Evolutionary conservation across 2,888 invertebrate genomes (phyloP).

Genomic region (Oscheius onirici): DNA sequence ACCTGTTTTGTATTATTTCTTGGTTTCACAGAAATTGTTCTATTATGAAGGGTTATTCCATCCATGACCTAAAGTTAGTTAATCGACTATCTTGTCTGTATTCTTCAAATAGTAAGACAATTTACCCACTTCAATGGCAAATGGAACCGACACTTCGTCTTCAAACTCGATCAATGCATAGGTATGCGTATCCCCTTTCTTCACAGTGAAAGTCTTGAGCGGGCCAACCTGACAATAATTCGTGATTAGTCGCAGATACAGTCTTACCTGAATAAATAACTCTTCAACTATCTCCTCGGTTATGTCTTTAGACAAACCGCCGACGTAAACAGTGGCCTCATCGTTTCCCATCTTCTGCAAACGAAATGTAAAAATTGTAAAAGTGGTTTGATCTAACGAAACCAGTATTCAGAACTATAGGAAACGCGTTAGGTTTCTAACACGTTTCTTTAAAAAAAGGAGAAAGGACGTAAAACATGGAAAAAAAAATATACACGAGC

Average conservation of each 20-base stretch:
- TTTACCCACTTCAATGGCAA: conserved; percentile 57
- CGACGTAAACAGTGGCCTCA: conserved; percentile 47
- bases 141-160: conserved; percentile 57
- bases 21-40: conserved; percentile 52
- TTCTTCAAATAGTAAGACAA: too few relatives aligned
- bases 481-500: too few relatives aligned
- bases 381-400: too few relatives aligned
- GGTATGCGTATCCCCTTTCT: conserved; percentile 26
- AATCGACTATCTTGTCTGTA: too few relatives aligned
- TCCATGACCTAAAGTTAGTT: conserved; percentile 38
- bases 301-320: conserved; percentile 40
- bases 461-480: too few relatives aligned
- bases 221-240: conserved; percentile 54
- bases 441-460: too few relatives aligned
- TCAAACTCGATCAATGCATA: conserved; percentile 61
- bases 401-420: too few relatives aligned
- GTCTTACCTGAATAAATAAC: conserved; percentile 56
- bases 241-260: too few relatives aligned
- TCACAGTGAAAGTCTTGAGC: conserved; percentile 40
- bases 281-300: conserved; percentile 57
- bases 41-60: conserved; percentile 48
- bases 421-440: too few relatives aligned
- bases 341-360: conserved; percentile 4
- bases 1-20: conserved; percentile 45
- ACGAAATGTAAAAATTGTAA: background rate